Conservation (phyloP, 2,797 vertebrate species). For the Atherinosoma microstoma region DNA sequence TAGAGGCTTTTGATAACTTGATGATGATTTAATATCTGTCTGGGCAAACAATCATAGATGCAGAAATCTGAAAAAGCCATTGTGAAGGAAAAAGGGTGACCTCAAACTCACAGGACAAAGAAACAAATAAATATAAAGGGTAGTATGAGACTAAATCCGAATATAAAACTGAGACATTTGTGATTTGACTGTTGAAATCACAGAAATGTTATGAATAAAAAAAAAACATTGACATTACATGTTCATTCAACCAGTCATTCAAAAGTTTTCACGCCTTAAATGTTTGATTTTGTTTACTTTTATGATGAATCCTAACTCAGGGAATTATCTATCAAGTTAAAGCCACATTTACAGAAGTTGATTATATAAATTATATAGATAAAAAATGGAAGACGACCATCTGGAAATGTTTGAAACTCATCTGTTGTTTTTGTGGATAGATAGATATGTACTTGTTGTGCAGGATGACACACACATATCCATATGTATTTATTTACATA, state of each 20-base stretch:
- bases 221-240: not conserved
- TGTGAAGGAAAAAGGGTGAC: not conserved
- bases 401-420: not conserved
- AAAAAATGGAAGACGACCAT: not conserved
- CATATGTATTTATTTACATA: too few relatives aligned
- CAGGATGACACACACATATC: too few relatives aligned
- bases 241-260: too few relatives aligned
- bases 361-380: not conserved
- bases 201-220: not conserved
- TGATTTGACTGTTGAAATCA: too few relatives aligned
- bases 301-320: too few relatives aligned
- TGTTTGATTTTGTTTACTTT: not conserved
- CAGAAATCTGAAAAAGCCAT: constrained; percentile 10
- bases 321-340: not conserved
- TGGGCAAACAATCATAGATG: constrained; percentile 21
- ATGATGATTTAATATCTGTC: constrained; percentile 42
- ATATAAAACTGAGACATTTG: not conserved
- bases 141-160: not conserved
- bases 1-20: constrained; percentile 31
- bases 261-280: too few relatives aligned
- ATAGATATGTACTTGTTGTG: not conserved
- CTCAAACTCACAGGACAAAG: not conserved
- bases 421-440: not conserved
- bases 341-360: not conserved
- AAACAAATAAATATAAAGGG: too few relatives aligned